A percentile compares a stretch with the other conserved stretches of the same genome.
Evolutionary conservation across 2,113 vertebrate species (phyloP).

Genomic region (Rhinoptilus africanus): DNA sequence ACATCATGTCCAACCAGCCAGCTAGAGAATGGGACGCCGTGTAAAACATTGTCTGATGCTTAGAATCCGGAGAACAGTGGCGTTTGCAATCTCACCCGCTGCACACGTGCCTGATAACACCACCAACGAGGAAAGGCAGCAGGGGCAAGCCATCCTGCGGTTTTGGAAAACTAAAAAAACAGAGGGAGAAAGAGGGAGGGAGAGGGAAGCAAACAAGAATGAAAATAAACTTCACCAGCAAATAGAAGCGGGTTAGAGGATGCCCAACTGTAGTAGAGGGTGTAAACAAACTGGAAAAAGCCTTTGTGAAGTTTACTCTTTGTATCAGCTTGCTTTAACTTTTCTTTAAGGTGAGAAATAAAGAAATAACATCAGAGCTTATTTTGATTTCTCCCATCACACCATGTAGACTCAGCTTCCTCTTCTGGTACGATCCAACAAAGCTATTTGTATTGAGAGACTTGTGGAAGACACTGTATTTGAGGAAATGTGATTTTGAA

Average conservation of each 20-base stretch:
- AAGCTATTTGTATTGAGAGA: not conserved
- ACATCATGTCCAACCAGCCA: conserved; percentile 82
- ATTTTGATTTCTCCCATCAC: not conserved
- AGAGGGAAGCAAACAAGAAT: not conserved
- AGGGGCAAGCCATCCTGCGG: not conserved
- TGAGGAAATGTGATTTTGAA: not conserved
- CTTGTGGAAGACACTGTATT: not conserved
- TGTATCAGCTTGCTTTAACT: not conserved
- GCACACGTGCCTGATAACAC: conserved; percentile 22
- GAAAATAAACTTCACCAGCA: not conserved
- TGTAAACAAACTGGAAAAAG: not conserved
- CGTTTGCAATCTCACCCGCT: conserved; percentile 35
- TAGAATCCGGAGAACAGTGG: conserved; percentile 68
- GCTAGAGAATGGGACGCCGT: conserved; percentile 73
- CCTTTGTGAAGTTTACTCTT: not conserved
- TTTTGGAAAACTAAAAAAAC: not conserved
- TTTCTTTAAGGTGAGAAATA: not conserved
- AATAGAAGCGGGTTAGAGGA: not conserved
- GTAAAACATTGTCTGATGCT: conserved; percentile 87
- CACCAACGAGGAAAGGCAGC: not conserved
- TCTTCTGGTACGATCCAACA: not conserved
- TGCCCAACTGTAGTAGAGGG: not conserved
- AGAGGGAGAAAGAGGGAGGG: not conserved
- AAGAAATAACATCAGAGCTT: not conserved
- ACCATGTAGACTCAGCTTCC: not conserved